phyloP scores from a whole-genome alignment of 1,140 invertebrate genomes.

The Ruditapes philippinarum region DNA sequence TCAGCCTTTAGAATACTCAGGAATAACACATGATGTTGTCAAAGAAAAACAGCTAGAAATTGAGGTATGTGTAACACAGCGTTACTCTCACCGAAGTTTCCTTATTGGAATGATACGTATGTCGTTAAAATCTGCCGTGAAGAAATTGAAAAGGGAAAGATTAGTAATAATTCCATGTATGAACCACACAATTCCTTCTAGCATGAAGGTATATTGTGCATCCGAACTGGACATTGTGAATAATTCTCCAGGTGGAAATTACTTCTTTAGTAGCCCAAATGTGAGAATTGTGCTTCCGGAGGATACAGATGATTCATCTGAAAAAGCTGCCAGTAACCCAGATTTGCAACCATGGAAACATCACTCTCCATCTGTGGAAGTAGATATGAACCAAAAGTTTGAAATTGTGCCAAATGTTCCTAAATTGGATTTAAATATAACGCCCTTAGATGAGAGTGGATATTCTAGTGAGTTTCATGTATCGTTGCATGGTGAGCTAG shows the following conservation, averaged over 20 bases:
- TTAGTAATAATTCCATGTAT: conserved; percentile 82
- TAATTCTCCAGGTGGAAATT: conserved; percentile 49
- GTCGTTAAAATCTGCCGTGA: conserved; percentile 80
- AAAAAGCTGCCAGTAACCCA: conserved; percentile 72
- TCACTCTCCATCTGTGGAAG: conserved; percentile 44
- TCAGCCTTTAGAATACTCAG: conserved; percentile 80
- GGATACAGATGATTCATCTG: conserved; percentile 64
- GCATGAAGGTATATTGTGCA: conserved; percentile 83
- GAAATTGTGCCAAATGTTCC: conserved; percentile 43
- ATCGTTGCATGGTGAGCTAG: conserved; percentile 61
- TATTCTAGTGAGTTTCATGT: conserved; percentile 62
- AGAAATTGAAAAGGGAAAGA: conserved; percentile 81
- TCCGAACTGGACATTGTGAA: conserved; percentile 74
- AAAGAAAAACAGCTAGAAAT: conserved; percentile 77
- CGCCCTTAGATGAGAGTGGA: conserved; percentile 49
- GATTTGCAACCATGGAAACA: conserved; percentile 62
- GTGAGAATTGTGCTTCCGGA: conserved; percentile 69
- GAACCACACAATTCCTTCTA: conserved; percentile 82
- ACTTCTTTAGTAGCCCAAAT: conserved; percentile 76
- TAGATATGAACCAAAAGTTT: conserved; percentile 46
- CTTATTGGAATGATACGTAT: conserved; percentile 81
- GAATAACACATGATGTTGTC: conserved; percentile 75
- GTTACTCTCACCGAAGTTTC: conserved; percentile 79
- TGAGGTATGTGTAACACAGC: conserved; percentile 84
- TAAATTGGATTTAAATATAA: conserved; percentile 51